These are phyloP conservation scores for Microchirus variegatus DNA, from an alignment of 2,797 vertebrate species.

Conservation along the genomic window DNA sequence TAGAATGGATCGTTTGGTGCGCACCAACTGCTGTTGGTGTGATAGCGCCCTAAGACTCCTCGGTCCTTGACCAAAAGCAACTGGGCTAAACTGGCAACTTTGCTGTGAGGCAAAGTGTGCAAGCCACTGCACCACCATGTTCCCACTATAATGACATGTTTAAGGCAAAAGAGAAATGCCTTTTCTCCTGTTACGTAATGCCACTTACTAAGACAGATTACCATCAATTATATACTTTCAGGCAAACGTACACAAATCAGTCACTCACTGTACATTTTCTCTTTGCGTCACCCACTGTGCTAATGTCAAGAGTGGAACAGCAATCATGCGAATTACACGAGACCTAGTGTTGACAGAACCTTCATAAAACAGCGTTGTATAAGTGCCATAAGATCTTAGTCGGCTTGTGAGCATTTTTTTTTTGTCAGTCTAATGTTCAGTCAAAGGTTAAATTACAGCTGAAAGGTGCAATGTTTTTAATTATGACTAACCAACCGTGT, in stretches of 20 bases:
- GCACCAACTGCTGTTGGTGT: too few relatives aligned
- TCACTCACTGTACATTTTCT: conserved; percentile 13
- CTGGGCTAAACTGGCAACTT: too few relatives aligned
- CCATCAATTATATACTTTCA: conserved; percentile 7
- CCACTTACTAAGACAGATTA: conserved; percentile 12
- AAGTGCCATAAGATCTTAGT: conserved; percentile 43
- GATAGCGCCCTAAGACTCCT: too few relatives aligned
- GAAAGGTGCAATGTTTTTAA: conserved; percentile 62
- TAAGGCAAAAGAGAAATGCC: too few relatives aligned
- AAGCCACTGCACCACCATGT: too few relatives aligned
- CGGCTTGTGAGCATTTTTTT: conserved; percentile 33
- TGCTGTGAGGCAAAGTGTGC: too few relatives aligned
- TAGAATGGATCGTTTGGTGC: too few relatives aligned
- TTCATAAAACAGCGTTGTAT: conserved; percentile 36
- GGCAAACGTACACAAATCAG: conserved; percentile 16
- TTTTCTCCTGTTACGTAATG: too few relatives aligned
- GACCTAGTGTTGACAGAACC: conserved; percentile 46
- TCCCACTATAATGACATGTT: too few relatives aligned
- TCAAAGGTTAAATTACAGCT: conserved; percentile 44
- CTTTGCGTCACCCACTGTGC: conserved; percentile 22
- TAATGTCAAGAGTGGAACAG: conserved; percentile 14
- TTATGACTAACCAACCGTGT: conserved; percentile 49
- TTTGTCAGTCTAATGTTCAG: conserved; percentile 36
- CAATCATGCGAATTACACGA: conserved; percentile 33
- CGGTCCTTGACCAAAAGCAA: too few relatives aligned